Percentiles rank a stretch among this genome's conserved stretches.
phyloP scores from a whole-genome alignment of 2,888 invertebrate genomes.

The Alentia gelatinosa region DNA sequence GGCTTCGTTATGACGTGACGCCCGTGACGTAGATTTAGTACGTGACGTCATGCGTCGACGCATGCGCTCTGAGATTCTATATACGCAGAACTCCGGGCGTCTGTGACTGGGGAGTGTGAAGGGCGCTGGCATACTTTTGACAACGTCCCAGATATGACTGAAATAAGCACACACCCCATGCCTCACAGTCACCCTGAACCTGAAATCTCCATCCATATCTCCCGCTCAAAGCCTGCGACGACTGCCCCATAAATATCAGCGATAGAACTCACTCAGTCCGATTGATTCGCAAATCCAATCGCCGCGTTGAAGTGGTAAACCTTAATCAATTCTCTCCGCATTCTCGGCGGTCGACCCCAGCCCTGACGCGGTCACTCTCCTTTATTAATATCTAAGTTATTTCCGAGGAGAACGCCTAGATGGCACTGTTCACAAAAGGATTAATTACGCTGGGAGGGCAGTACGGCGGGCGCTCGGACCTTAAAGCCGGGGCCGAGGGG shows the following conservation, averaged over 20 bases:
- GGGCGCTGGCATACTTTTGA: no score
- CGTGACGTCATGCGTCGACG: neutral
- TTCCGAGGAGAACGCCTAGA: no score
- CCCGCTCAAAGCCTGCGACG: neutral
- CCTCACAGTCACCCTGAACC: no score
- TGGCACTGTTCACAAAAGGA: neutral
- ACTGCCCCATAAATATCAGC: neutral
- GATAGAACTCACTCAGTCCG: neutral
- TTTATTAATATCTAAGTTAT: neutral
- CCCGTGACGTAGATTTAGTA: slow-evolving; percentile 24
- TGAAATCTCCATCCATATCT: neutral
- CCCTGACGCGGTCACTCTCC: neutral
- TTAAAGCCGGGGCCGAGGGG: neutral
- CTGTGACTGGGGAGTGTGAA: neutral
- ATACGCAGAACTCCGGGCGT: neutral
- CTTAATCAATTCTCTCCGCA: neutral
- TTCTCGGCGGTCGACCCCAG: neutral
- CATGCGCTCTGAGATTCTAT: neutral
- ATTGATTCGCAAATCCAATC: neutral
- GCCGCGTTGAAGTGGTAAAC: neutral
- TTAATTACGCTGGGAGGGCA: neutral
- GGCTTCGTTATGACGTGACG: slow-evolving; percentile 15
- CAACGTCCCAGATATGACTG: no score
- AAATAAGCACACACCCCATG: neutral
- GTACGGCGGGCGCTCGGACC: neutral